Evolutionary conservation across 2,113 vertebrate species (phyloP).

Genomic region (Callithrix jacchus): DNA sequence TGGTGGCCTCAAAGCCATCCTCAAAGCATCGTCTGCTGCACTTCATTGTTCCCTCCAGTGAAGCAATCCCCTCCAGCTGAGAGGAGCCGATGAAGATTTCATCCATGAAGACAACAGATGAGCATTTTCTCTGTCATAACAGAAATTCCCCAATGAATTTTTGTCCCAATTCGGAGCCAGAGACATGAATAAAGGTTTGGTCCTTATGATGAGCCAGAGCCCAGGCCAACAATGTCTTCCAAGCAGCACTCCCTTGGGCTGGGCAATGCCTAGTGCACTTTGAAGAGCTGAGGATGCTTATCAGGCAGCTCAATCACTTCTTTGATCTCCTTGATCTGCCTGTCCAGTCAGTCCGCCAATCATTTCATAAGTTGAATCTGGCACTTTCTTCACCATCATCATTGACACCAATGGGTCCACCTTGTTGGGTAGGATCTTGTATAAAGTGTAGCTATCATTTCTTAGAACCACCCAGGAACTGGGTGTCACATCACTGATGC

Average conservation of each 20-base stretch:
- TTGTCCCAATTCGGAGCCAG: constrained; percentile 97
- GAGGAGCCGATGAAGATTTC: constrained; percentile 98
- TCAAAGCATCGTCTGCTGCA: constrained; percentile 99
- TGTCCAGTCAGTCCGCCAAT: constrained; percentile 96
- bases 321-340: constrained; percentile 99
- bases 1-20: constrained; percentile 97
- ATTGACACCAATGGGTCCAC: constrained; percentile 97
- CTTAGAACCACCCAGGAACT: constrained; percentile 97
- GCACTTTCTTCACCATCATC: constrained; percentile 99
- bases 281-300: constrained; percentile 97
- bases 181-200: constrained; percentile 99
- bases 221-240: constrained; percentile 96
- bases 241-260: constrained; percentile 97
- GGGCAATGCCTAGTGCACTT: constrained; percentile 95
- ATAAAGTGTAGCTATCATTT: constrained; percentile 98
- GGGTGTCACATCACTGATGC: constrained; percentile 97
- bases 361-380: constrained; percentile 98
- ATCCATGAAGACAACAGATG: constrained; percentile 99
- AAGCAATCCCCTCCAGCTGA: constrained; percentile 93
- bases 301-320: constrained; percentile 98
- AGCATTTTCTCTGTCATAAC: constrained; percentile 98
- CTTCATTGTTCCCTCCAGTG: constrained; percentile 94
- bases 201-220: constrained; percentile 98
- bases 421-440: constrained; percentile 99
- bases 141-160: constrained; percentile 98